Percentiles rank a stretch among this genome's conserved stretches.
phyloP scores from a whole-genome alignment of 1,140 invertebrate genomes.

The Drosophila serrata region DNA sequence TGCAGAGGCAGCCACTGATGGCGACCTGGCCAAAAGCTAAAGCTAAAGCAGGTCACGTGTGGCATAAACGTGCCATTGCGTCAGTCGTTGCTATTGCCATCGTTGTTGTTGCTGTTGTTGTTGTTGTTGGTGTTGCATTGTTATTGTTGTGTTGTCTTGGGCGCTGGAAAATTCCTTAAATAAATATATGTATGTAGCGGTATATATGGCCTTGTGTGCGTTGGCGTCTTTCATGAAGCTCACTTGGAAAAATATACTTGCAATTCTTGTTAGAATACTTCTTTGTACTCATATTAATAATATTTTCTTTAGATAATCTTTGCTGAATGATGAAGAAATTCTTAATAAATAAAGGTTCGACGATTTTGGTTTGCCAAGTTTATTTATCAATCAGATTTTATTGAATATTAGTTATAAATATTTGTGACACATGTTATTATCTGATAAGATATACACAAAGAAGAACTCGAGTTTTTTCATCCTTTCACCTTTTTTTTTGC shows the following conservation, averaged over 20 bases:
- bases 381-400: background rate
- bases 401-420: background rate
- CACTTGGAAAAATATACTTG: background rate
- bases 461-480: too few species aligned
- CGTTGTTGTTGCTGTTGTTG: constrained; percentile 62
- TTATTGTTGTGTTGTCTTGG: constrained; percentile 71
- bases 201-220: constrained; percentile 13
- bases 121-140: constrained; percentile 36
- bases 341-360: background rate
- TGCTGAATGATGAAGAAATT: background rate
- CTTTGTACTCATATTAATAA: background rate
- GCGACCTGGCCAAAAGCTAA: constrained; percentile 74
- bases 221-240: constrained; percentile 17
- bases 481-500: background rate
- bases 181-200: constrained; percentile 52
- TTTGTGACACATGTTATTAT: background rate
- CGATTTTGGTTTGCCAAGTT: too few species aligned
- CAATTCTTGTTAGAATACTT: background rate
- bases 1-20: constrained; percentile 75
- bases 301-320: background rate
- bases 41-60: constrained; percentile 79
- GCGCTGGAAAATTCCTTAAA: constrained; percentile 74
- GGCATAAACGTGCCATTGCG: constrained; percentile 80
- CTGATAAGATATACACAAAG: background rate
- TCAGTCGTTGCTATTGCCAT: constrained; percentile 47